These are phyloP conservation scores for Lutraria rhynchaena DNA, from an alignment of 1,140 invertebrate species.

Conservation along the genomic window DNA sequence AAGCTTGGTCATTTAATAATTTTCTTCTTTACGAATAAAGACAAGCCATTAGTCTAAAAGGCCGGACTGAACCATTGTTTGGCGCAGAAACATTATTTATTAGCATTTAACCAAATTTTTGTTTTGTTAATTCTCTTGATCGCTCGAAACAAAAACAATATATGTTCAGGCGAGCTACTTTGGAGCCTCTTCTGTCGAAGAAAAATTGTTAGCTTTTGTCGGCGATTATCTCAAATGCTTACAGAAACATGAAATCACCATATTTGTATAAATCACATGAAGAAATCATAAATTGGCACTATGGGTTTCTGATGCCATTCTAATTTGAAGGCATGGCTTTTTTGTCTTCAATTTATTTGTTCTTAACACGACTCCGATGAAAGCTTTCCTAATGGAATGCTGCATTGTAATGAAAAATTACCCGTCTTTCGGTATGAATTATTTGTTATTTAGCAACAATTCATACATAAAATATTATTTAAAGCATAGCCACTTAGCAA, in stretches of 20 bases:
- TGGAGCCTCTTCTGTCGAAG: background rate
- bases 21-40: no score
- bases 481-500: no score
- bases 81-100: background rate
- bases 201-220: slow-evolving; percentile 9
- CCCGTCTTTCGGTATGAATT: slow-evolving; percentile 31
- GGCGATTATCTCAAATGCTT: slow-evolving; percentile 16
- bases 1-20: no score
- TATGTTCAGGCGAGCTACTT: background rate
- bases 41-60: no score
- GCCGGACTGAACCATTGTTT: background rate
- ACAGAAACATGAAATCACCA: slow-evolving; percentile 27
- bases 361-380: slow-evolving; percentile 18
- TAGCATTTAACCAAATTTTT: background rate
- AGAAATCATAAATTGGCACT: slow-evolving; percentile 35
- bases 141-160: background rate
- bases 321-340: slow-evolving; percentile 23
- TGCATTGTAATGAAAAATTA: slow-evolving; percentile 23
- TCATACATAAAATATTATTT: slow-evolving; percentile 32
- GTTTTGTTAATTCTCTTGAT: background rate
- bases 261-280: slow-evolving; percentile 37
- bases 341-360: slow-evolving; percentile 22
- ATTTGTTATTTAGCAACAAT: slow-evolving; percentile 31
- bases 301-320: slow-evolving; percentile 22
- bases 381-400: slow-evolving; percentile 33